Conservation (phyloP, 2,113 vertebrate species). For the Chloebia gouldiae region DNA sequence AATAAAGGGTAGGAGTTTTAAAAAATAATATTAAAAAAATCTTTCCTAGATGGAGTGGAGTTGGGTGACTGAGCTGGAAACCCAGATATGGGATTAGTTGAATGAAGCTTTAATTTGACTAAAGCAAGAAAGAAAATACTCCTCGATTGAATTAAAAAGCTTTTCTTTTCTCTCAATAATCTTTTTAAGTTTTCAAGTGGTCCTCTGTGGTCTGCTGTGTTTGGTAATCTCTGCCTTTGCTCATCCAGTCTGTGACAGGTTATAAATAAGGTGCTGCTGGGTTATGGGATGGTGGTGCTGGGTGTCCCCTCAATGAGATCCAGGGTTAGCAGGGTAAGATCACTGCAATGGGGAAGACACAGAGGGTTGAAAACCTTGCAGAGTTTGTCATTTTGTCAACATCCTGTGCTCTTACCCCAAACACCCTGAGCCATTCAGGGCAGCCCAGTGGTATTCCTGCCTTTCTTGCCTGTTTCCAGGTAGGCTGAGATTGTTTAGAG, state of each 20-base stretch:
- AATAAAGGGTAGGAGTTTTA: not conserved
- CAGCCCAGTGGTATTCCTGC: not conserved
- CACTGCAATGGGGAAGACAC: not conserved
- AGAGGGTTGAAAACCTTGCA: not conserved
- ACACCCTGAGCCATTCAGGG: rapidly evolving
- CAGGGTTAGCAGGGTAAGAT: not conserved
- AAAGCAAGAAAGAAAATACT: not conserved
- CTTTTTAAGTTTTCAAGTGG: not conserved
- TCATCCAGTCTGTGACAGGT: not conserved
- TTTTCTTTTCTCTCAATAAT: not conserved
- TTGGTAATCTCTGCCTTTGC: not conserved
- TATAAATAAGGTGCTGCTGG: not conserved
- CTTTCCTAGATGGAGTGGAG: not conserved
- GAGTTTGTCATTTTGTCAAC: not conserved
- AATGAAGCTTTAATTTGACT: not conserved
- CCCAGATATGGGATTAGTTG: not conserved
- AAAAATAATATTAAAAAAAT: too few relatives aligned
- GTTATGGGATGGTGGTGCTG: not conserved
- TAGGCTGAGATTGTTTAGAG: not conserved
- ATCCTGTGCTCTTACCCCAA: too few relatives aligned
- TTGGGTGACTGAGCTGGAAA: not conserved
- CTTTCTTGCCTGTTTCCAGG: not conserved
- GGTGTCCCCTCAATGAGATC: not conserved
- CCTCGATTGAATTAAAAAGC: not conserved
- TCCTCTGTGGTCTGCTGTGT: rapidly evolving